These are phyloP conservation scores for Diabrotica balteata DNA, from an alignment of 2,888 invertebrate genomes.

Conservation along the genomic window DNA sequence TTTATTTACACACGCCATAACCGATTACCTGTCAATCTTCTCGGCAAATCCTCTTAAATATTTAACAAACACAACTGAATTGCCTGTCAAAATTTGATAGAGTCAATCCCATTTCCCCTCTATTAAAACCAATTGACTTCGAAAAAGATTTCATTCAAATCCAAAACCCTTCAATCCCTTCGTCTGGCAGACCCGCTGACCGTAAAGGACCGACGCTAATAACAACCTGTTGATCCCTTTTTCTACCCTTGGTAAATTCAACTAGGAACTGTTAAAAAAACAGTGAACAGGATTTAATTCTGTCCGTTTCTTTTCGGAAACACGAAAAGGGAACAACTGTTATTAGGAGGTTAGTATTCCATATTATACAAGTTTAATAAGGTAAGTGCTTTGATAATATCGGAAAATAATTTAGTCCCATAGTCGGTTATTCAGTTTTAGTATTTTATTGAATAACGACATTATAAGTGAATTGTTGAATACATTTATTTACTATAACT, in stretches of 20 bases:
- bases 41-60: neutral
- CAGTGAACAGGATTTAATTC: constrained; percentile 14
- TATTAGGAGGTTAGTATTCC: neutral
- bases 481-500: no score
- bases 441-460: no score
- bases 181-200: constrained; percentile 15
- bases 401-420: no score
- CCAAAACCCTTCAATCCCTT: constrained; percentile 11
- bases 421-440: no score
- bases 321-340: neutral
- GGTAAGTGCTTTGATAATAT: neutral
- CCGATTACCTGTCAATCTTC: constrained; percentile 1
- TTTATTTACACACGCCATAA: neutral
- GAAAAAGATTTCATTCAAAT: constrained; percentile 17
- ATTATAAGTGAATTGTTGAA: no score
- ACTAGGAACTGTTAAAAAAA: constrained; percentile 10
- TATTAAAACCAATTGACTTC: constrained; percentile 7
- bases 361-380: neutral
- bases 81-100: neutral
- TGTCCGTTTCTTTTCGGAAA: constrained; percentile 1
- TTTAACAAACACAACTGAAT: neutral
- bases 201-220: constrained; percentile 8
- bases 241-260: neutral
- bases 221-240: constrained; percentile 16
- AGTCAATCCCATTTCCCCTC: neutral